These are phyloP conservation scores for Typhlichthys subterraneus DNA, from an alignment of 2,797 vertebrate genomes.

Conservation along the genomic window DNA sequence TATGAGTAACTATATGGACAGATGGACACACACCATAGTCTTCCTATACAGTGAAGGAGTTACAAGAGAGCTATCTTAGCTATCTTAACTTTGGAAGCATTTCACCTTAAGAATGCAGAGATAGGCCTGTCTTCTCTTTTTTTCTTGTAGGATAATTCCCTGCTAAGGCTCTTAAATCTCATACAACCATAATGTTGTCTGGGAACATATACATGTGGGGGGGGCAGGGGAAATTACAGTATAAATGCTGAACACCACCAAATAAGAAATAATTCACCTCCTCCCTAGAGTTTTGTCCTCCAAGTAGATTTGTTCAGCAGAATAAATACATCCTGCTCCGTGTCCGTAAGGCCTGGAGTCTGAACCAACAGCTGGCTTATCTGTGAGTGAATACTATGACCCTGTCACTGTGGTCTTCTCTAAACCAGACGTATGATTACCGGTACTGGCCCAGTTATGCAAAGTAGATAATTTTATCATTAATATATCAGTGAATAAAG, in stretches of 20 bases:
- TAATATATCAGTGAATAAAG: slow-evolving; percentile 13
- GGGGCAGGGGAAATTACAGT: slow-evolving; percentile 5
- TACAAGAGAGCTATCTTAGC: slow-evolving; percentile 15
- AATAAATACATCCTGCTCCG: slow-evolving; percentile 10
- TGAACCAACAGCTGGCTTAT: slow-evolving; percentile 28
- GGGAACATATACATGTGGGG: slow-evolving; percentile 34
- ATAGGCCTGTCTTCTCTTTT: slow-evolving; percentile 18
- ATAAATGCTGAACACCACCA: slow-evolving; percentile 53
- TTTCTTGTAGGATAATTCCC: not conserved
- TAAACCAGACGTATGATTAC: slow-evolving; percentile 15
- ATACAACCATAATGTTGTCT: slow-evolving; percentile 35
- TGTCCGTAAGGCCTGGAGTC: not conserved
- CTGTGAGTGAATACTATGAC: slow-evolving; percentile 22
- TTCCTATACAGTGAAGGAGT: not conserved
- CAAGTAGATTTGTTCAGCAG: slow-evolving; percentile 21
- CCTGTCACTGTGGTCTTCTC: slow-evolving; percentile 5
- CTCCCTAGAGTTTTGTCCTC: slow-evolving; percentile 41
- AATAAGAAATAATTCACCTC: slow-evolving; percentile 37
- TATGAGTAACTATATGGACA: not conserved
- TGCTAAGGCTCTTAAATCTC: slow-evolving; percentile 33
- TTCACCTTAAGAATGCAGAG: slow-evolving; percentile 36
- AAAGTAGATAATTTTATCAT: slow-evolving; percentile 5
- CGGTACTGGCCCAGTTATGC: slow-evolving; percentile 5
- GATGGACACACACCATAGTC: not conserved
- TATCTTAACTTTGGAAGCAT: slow-evolving; percentile 48